These are phyloP conservation scores for Sebastes cheni DNA, from an alignment of 2,797 vertebrate species.

Conservation along the genomic window DNA sequence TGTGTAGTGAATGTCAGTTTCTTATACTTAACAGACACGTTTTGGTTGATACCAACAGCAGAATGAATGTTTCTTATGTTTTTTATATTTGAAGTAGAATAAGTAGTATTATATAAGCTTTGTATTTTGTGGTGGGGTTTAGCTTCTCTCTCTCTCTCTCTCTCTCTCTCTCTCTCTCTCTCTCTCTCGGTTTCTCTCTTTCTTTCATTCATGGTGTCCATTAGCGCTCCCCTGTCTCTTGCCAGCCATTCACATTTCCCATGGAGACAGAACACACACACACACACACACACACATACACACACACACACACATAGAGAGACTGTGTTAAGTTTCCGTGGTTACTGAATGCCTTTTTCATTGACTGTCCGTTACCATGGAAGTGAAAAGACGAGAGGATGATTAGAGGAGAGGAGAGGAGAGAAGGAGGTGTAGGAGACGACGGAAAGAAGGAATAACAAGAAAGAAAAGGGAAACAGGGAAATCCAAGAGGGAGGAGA, in stretches of 20 bases:
- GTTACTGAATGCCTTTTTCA: conserved; percentile 74
- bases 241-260: conserved; percentile 70
- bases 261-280: conserved; percentile 42
- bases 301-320: background rate
- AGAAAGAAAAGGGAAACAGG: background rate
- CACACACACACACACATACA: conserved; percentile 26
- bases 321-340: conserved; percentile 55
- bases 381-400: conserved; percentile 54
- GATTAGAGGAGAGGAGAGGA: conserved; percentile 40
- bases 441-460: background rate
- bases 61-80: background rate
- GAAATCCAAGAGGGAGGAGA: background rate
- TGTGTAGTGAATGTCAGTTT: too few species aligned
- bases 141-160: background rate
- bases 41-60: too few species aligned
- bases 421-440: background rate
- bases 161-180: background rate
- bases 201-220: conserved; percentile 60
- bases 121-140: background rate
- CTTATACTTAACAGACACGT: too few species aligned
- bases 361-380: conserved; percentile 71
- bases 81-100: background rate
- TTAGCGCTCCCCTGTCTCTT: conserved; percentile 53
- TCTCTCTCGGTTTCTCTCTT: background rate
- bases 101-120: background rate